phyloP scores from a whole-genome alignment of 64 coral and sea anemone genomes.

The Dendronephthya gigantea region DNA sequence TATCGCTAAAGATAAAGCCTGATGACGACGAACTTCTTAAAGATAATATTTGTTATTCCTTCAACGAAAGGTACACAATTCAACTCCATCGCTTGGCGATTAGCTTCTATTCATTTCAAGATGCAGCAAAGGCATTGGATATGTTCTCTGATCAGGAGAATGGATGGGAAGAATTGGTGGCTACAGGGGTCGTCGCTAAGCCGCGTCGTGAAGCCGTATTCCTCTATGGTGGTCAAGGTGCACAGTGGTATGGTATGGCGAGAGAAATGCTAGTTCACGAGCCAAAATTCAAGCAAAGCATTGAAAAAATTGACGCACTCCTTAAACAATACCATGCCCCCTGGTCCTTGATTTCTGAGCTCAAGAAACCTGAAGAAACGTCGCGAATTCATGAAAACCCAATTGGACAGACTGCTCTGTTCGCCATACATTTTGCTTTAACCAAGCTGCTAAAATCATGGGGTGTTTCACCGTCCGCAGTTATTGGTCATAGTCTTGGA shows the following conservation, averaged over 20 bases:
- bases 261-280: conserved; percentile 47
- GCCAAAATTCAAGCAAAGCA: conserved; percentile 39
- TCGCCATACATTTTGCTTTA: conserved; percentile 64
- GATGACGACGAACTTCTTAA: background rate
- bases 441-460: conserved; percentile 51
- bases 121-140: background rate
- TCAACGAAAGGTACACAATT: conserved; percentile 30
- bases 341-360: conserved; percentile 41
- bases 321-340: conserved; percentile 14
- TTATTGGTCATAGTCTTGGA: conserved; percentile 71
- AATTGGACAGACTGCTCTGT: conserved; percentile 49
- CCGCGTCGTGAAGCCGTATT: conserved; percentile 22
- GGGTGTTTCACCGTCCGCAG: conserved; percentile 52
- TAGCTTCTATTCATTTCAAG: conserved; percentile 9
- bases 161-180: conserved; percentile 27
- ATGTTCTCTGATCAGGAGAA: background rate
- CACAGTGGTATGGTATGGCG: conserved; percentile 64
- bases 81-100: conserved; percentile 35
- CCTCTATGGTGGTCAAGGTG: conserved; percentile 69
- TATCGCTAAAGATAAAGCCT: background rate
- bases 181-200: background rate
- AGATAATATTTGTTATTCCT: conserved; percentile 39
- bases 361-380: conserved; percentile 33
- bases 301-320: conserved; percentile 26
- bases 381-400: conserved; percentile 32